Evolutionary conservation across 2,797 vertebrate species (phyloP).

Genomic region (Capromys pilorides): DNA sequence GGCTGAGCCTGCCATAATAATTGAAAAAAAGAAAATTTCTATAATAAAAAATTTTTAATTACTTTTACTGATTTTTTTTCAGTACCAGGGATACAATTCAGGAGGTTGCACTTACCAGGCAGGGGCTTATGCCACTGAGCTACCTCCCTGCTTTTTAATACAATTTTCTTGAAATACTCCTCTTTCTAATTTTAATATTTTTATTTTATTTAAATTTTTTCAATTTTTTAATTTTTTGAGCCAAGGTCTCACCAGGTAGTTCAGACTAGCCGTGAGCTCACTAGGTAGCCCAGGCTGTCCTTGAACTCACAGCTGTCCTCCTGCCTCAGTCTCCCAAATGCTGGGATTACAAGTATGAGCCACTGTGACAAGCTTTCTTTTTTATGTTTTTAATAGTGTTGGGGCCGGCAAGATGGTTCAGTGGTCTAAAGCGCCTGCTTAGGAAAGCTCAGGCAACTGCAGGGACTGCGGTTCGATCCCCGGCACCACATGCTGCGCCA

Average conservation of each 20-base stretch:
- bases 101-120: too few relatives aligned
- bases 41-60: not conserved
- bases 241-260: not conserved
- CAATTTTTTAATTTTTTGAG: not conserved
- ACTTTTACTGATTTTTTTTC: not conserved
- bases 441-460: too few relatives aligned
- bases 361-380: not conserved
- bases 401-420: too few relatives aligned
- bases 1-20: too few relatives aligned
- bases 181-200: not conserved
- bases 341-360: not conserved
- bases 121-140: too few relatives aligned
- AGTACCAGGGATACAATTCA: too few relatives aligned
- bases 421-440: too few relatives aligned
- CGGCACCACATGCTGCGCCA: too few relatives aligned
- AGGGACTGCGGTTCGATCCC: too few relatives aligned
- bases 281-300: not conserved
- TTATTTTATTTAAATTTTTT: not conserved
- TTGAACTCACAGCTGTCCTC: not conserved
- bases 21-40: too few relatives aligned
- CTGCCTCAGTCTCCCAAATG: not conserved
- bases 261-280: not conserved
- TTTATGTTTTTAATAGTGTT: not conserved
- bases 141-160: not conserved
- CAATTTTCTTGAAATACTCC: not conserved